Evolutionary conservation across 2,113 vertebrate species (phyloP).

Genomic region (Oreochromis spilurus): DNA sequence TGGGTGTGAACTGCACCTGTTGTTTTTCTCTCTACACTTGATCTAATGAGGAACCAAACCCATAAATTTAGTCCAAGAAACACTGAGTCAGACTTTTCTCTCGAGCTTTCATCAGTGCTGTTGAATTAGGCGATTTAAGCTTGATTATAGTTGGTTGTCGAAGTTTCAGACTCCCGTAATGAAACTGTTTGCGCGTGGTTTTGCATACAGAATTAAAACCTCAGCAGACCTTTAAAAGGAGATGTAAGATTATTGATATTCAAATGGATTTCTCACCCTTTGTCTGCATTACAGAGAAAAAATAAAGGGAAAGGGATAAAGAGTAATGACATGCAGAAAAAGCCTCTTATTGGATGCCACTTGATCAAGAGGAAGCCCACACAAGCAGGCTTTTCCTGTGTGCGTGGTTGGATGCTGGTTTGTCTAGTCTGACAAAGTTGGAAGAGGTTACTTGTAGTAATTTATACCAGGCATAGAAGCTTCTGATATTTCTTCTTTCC

Average conservation of each 20-base stretch:
- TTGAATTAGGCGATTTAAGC: not conserved
- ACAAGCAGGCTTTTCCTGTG: not conserved
- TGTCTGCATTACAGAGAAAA: not conserved
- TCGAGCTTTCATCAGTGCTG: not conserved
- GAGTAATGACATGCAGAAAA: not conserved
- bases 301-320: not conserved
- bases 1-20: conserved; percentile 33
- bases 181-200: not conserved
- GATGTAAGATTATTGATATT: not conserved
- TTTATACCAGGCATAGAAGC: not conserved
- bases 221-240: not conserved
- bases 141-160: not conserved
- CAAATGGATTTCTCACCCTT: not conserved
- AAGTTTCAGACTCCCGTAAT: not conserved
- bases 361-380: not conserved
- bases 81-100: conserved; percentile 22
- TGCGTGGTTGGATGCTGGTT: not conserved
- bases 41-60: not conserved
- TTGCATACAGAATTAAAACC: not conserved
- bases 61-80: conserved; percentile 34
- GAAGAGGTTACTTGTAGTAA: not conserved
- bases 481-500: not conserved
- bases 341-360: not conserved
- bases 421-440: not conserved
- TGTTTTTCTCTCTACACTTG: conserved; percentile 4